Base-by-base conservation (phyloP, 2,888 invertebrate species). In the Pogonocherus hispidulus region DNA sequence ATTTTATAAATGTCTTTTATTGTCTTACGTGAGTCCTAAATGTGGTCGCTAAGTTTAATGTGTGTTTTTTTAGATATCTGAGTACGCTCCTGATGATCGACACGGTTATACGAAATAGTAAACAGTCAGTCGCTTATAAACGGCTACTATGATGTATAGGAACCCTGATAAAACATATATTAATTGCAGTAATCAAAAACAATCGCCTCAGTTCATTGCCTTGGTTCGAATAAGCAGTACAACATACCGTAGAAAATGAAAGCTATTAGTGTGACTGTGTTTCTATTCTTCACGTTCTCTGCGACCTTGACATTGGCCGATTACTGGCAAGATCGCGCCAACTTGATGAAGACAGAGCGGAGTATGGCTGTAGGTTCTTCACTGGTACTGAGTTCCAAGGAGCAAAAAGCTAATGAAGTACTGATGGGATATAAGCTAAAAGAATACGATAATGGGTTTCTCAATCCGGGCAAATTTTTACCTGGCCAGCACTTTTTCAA, bases 401-500 rank as follows among this genome's bases (percentile, higher is more conserved):
- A 84, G 73, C 19, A 77, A 54, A 35, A 72, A 18, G 82, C 79
- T 0, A 84, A 85, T 63, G 67, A 78, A 4, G 73, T 79, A 6
- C 67, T 85, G 44, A 83, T 84, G 82, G 56, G 27, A 3, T 69
- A 74, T 54, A 85, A 85, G 69, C 41, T 67, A 0, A 67, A 73
- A 18, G 84, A 84, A 67, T 80, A 77, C 62, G 79, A 82, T 16
- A 63, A 67, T 3, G 82, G 83, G 5, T 82, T 82, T 27, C 20
- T 69, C 2, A 37, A 81, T 20, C 81, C 82, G 1, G 56, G 41
- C 0, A 71, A 63, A 18, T 94, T 90, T 80, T 87, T 90, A 23
- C 90, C 93, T 0, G 88, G 91, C 0, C 87, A 87, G 20, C 92
- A 92, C 79, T 91, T 92, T 77, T 91, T 94, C 79, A 82, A 86